Evolutionary conservation across 2,888 invertebrate genomes (phyloP), one percentile per base, ranked within the genome.

Genomic region (Platycheirus rosarum): DNA sequence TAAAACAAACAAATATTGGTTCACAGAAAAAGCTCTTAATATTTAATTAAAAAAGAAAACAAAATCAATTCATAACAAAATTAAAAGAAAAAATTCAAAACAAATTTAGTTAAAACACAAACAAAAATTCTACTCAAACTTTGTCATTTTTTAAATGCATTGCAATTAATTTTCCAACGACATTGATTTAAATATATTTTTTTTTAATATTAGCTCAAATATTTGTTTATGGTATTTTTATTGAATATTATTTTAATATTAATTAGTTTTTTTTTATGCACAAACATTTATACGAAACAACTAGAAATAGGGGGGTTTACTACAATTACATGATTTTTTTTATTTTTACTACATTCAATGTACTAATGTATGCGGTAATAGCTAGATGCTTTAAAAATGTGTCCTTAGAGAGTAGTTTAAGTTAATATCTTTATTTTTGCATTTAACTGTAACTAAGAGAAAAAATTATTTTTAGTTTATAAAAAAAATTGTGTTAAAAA

Each of bases 221-320:
- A 48, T 40, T 62, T 53, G 29, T n/a, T 57, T 71, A 53, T 49
- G 14, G 11, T 46, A 8, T 68, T 51, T 48, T 7, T 55, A 42
- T 42, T 63, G 57, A 65, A 57, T 65, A 57, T 76, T 53, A 42
- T 48, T 32, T 55, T 57, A 35, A 51, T 60, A 62, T n/a, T 71
- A 37, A 77, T 48, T 53, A 32, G 55, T 46, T 37, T 51, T 69
- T 69, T 53, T 42, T 35, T 80, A 66, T 75, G 73, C 84, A 79
- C 80, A 78, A 71, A 69, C 79, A 76, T 73, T 70, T 73, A 80
- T 84, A 68, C 73, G 63, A 57, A 84, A 85, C 71, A 69, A 77
- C 86, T 78, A 85, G 85, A 84, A 40, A 40, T 14, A 65, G 65
- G 84, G 69, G 65, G 84, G 80, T 80, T 78, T 55, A 77, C 86